Evolutionary conservation across 2,113 vertebrate genomes (phyloP), one percentile per base, ranked within the genome.

Genomic region (Chrysochloris asiatica): DNA sequence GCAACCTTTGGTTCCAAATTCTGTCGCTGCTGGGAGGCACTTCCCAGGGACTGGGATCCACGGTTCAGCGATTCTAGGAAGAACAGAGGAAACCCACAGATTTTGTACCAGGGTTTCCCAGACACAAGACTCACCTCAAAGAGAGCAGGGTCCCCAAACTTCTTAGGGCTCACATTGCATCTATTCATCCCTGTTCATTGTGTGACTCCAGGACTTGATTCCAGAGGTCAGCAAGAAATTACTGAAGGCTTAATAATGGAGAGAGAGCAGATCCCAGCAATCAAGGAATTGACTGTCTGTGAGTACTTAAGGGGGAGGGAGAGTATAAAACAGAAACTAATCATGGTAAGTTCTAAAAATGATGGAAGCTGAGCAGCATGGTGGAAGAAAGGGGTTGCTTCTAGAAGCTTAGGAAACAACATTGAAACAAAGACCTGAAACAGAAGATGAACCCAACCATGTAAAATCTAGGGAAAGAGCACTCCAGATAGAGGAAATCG

Each of bases 31-130:
- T 59, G 93, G 78, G 50, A 36, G 7, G 2, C 2, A 59, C 11
- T 1, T 6, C 41, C 10, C 22, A 38, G 22, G 28, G 75, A 36
- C 52, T 0, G 6, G 43, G 71, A 13, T 41, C 19, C 76, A 76
- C 0, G 38, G 1, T 80, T 65, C 30, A n/a, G 33, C 33, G 33
- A 67, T 85, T 93, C 95, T 96, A 86, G 8, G 41, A 89, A 96
- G 41, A 92, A 93, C 19, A 78, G 45, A 93, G 36, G 87, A 56
- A 4, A 91, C 11, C 38, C 56, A 50, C 12, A 75, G 47, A 80
- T 43, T 36, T 73, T 56, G 19, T 78, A 21, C 8, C 54, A 76
- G 54, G n/a, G 72, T 8, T 89, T 86, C 4, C 43, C 43, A n/a
- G 52, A 16, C 47, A 91, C 4, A 54, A 50, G 38, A 63, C n/a